Percentiles rank a stretch among this genome's conserved stretches.
Conservation (phyloP, 2,113 vertebrate species). For the Octodon degus region DNA sequence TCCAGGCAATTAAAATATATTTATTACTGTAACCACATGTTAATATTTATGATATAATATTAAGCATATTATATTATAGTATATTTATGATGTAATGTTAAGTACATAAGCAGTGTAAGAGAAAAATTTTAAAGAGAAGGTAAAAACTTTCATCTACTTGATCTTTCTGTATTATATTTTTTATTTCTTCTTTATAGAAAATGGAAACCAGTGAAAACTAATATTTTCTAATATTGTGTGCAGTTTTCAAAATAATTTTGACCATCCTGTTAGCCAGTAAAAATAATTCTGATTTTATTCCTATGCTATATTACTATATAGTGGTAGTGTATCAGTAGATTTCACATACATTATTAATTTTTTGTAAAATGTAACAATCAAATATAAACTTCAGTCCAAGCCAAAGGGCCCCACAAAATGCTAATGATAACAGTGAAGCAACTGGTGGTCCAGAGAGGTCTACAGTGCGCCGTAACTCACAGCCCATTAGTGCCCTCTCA, state of each 20-base stretch:
- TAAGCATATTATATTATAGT: neutral
- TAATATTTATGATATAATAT: neutral
- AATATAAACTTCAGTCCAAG: conserved; percentile 4
- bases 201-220: conserved; percentile 12
- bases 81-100: neutral
- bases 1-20: conserved; percentile 9
- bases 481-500: neutral
- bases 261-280: neutral
- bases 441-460: neutral
- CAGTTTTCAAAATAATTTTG: conserved; percentile 15
- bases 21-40: neutral
- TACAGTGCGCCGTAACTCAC: neutral
- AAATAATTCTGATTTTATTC: conserved; percentile 46
- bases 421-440: neutral
- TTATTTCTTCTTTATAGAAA: neutral
- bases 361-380: neutral
- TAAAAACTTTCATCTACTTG: neutral
- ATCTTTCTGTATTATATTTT: conserved; percentile 16
- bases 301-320: neutral
- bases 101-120: neutral
- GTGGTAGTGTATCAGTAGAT: neutral
- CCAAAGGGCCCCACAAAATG: neutral
- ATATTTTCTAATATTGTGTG: neutral
- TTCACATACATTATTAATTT: neutral
- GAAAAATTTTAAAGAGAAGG: neutral